These are phyloP conservation scores for Oryzias celebensis DNA, from an alignment of 2,113 vertebrate species.

Conservation along the genomic window DNA sequence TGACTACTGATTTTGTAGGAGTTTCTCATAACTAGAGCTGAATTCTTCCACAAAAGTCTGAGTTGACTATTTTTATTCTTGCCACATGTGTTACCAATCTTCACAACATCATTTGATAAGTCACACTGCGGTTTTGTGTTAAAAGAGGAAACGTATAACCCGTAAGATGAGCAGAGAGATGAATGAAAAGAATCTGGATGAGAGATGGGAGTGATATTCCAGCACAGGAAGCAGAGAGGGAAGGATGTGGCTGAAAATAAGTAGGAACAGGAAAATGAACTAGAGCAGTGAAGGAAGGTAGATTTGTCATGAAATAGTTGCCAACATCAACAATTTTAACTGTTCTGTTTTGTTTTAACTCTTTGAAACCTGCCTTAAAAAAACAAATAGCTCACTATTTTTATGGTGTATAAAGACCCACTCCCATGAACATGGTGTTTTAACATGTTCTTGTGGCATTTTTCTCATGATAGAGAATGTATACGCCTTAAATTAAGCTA, in stretches of 20 bases:
- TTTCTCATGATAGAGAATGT: too few species aligned
- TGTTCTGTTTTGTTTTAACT: too few species aligned
- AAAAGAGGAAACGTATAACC: conserved; percentile 23
- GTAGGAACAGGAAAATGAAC: conserved; percentile 34
- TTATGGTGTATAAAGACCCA: too few species aligned
- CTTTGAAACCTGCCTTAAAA: too few species aligned
- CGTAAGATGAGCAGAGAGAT: conserved; percentile 11
- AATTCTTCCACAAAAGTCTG: conserved; percentile 1
- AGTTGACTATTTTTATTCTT: conserved; percentile 43
- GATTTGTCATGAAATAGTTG: background rate
- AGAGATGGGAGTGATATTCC: conserved; percentile 13
- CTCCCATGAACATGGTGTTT: too few species aligned
- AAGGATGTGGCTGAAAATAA: conserved; percentile 38
- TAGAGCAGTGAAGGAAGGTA: conserved; percentile 32
- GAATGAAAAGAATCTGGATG: conserved; percentile 16
- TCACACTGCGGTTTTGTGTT: conserved; percentile 32
- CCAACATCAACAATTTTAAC: too few species aligned
- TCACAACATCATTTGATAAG: conserved; percentile 33
- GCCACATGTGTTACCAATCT: conserved; percentile 57
- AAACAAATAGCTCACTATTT: too few species aligned
- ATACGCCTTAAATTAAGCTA: too few species aligned
- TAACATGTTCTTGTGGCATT: too few species aligned
- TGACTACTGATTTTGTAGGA: background rate
- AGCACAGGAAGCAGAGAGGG: conserved; percentile 29
- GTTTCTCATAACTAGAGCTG: too few species aligned